Evolutionary conservation across 2,888 invertebrate species (phyloP).

Genomic region (Frankliniella intonsa): DNA sequence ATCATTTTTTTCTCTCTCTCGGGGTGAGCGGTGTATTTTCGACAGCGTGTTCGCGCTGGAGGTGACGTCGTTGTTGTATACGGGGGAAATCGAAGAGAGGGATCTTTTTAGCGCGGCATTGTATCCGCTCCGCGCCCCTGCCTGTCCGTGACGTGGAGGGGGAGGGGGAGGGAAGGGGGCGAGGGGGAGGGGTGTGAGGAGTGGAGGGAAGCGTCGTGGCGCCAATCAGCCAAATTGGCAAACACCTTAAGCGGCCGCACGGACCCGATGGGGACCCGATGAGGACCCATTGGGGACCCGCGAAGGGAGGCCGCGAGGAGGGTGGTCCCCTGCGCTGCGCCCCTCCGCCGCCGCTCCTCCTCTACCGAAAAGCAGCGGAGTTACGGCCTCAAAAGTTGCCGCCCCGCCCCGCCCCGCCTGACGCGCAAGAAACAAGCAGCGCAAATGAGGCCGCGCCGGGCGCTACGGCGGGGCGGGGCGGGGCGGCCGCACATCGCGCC

Average conservation of each 20-base stretch:
- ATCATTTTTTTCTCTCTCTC: too few species aligned
- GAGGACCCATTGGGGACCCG: not conserved
- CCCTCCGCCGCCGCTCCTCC: not conserved
- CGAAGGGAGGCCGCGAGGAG: not conserved
- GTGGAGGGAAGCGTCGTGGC: not conserved
- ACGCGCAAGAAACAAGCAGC: constrained; percentile 16
- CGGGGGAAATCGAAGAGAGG: too few species aligned
- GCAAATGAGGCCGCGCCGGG: constrained; percentile 8
- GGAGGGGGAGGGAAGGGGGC: not conserved
- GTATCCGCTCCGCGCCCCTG: not conserved
- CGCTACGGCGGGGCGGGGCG: not conserved
- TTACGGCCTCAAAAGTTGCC: not conserved
- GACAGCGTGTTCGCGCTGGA: not conserved
- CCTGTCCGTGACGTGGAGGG: not conserved
- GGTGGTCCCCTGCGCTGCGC: not conserved
- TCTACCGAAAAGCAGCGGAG: not conserved
- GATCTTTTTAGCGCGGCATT: too few species aligned
- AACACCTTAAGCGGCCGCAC: constrained; percentile 11
- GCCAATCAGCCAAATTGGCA: constrained; percentile 18
- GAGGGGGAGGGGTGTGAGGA: not conserved
- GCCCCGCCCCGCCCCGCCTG: not conserved
- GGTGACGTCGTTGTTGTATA: not conserved
- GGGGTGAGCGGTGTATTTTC: too few species aligned
- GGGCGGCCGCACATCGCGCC: not conserved
- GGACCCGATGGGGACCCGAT: too few species aligned